phyloP scores from a whole-genome alignment of 2,888 invertebrate genomes.

The Petrophora chlorosata region DNA sequence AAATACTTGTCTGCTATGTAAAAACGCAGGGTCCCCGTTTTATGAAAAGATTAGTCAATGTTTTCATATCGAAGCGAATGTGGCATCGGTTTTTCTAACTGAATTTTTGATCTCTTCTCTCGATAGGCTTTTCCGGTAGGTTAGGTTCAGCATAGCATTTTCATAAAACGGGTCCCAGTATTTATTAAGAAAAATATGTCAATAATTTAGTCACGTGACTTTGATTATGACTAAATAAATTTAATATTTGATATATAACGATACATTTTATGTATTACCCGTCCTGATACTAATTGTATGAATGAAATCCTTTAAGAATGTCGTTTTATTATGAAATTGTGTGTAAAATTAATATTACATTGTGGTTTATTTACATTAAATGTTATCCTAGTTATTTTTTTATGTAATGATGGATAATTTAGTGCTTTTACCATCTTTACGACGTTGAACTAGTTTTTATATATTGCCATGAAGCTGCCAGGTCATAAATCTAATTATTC shows the following conservation, averaged over 20 bases:
- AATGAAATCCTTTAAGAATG: slow-evolving; percentile 14
- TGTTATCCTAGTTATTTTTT: not conserved
- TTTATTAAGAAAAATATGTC: not conserved
- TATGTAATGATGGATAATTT: no score
- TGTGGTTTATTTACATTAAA: slow-evolving; percentile 12
- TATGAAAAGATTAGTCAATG: no score
- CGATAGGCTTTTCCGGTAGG: no score
- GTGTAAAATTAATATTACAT: slow-evolving; percentile 2
- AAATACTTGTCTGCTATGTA: no score
- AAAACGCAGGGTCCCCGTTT: no score
- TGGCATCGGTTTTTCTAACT: no score
- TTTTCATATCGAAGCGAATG: no score
- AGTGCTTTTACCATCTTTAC: no score
- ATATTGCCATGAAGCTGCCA: slow-evolving; percentile 1
- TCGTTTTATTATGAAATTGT: slow-evolving; percentile 13
- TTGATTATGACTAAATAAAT: no score
- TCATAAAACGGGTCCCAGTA: not conserved
- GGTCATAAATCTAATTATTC: not conserved
- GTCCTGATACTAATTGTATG: slow-evolving; percentile 19
- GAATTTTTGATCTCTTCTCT: no score
- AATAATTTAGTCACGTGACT: not conserved
- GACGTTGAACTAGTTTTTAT: not conserved
- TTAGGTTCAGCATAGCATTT: no score
- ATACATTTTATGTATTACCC: slow-evolving; percentile 13
- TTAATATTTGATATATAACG: not conserved